Evolutionary conservation across 2,797 vertebrate species (phyloP).

Genomic region (Sebastes dallii): DNA sequence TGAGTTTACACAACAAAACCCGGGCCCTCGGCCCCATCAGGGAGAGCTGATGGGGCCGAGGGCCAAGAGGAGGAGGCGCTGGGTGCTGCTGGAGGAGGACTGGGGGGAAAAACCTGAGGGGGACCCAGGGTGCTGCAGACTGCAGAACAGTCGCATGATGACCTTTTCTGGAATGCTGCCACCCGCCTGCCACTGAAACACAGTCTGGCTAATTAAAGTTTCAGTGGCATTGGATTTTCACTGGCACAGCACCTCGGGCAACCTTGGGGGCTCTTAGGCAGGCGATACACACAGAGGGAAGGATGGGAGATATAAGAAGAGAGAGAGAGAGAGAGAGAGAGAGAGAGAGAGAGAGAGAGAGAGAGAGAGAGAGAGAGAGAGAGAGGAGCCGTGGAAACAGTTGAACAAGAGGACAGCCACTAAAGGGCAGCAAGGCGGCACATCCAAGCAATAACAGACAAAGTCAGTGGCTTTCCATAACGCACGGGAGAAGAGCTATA

Average conservation of each 20-base stretch:
- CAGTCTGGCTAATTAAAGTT: constrained; percentile 79
- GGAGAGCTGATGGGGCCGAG: constrained; percentile 18
- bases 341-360: constrained; percentile 3
- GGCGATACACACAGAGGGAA: constrained; percentile 54
- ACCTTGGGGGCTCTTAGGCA: constrained; percentile 70
- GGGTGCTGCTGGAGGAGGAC: constrained; percentile 34
- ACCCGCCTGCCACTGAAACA: constrained; percentile 73
- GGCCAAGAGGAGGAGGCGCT: constrained; percentile 24
- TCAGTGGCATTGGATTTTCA: constrained; percentile 79
- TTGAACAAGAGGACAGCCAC: constrained; percentile 43
- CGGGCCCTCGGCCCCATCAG: neutral
- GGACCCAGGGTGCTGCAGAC: constrained; percentile 58
- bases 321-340: neutral
- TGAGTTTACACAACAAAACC: constrained; percentile 39
- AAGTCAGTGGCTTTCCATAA: constrained; percentile 38
- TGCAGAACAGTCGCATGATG: constrained; percentile 72
- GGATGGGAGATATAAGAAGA: constrained; percentile 30
- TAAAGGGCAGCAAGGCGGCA: constrained; percentile 51
- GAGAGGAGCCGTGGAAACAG: constrained; percentile 8
- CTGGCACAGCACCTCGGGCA: constrained; percentile 76
- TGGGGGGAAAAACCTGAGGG: constrained; percentile 48
- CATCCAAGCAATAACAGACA: constrained; percentile 33
- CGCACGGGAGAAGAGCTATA: constrained; percentile 18
- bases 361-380: neutral
- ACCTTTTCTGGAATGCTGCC: constrained; percentile 77